Percentiles rank a stretch among this genome's conserved stretches.
These are phyloP conservation scores for Spatulosminthurus flaviceps DNA, from an alignment of 2,888 invertebrate genomes.

Conservation along the genomic window DNA sequence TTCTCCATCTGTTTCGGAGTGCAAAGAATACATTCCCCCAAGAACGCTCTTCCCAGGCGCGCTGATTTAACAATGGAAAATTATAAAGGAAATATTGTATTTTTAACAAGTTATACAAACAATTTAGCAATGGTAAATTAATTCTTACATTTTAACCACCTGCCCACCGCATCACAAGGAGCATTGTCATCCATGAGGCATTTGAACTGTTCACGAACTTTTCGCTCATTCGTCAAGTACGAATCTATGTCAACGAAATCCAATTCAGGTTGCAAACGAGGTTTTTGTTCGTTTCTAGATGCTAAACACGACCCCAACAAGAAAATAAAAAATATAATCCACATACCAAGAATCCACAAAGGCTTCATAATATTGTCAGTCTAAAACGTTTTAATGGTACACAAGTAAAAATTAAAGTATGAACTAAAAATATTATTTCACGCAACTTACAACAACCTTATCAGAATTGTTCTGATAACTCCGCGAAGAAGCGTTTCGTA, in stretches of 20 bases:
- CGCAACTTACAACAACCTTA: too few species aligned
- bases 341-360: too few species aligned
- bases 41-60: not conserved
- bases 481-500: too few species aligned
- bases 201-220: not conserved
- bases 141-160: slow-evolving; percentile 16
- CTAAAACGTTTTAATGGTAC: too few species aligned
- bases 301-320: too few species aligned
- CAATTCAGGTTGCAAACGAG: slow-evolving; percentile 12
- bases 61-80: not conserved
- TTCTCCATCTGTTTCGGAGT: not conserved
- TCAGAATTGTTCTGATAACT: too few species aligned
- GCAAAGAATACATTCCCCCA: not conserved
- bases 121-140: not conserved
- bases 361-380: too few species aligned
- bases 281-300: too few species aligned
- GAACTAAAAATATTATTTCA: too few species aligned
- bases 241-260: not conserved
- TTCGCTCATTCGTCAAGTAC: not conserved
- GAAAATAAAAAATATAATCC: too few species aligned
- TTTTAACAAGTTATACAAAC: too few species aligned
- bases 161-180: slow-evolving; percentile 10
- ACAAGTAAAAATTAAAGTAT: too few species aligned
- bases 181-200: slow-evolving; percentile 18
- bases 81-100: not conserved